phyloP scores from a whole-genome alignment of 30 jellyfish, hydroid and myxozoan species.

The Cassiopea xamachana region DNA sequence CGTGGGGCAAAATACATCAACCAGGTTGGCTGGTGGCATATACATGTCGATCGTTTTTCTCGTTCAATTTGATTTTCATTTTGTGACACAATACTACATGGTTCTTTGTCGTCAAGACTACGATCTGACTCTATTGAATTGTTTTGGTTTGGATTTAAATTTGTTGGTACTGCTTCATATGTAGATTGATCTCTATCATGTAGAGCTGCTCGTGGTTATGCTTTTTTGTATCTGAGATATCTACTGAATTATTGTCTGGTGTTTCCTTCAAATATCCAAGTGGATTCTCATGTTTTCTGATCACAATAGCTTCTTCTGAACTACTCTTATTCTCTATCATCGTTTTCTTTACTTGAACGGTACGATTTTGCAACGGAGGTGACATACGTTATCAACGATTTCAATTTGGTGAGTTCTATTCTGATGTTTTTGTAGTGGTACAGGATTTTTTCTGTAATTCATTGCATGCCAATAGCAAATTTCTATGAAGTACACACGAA shows the following conservation, averaged over 20 bases:
- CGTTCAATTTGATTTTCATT: not conserved
- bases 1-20: constrained; percentile 21
- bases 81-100: not conserved
- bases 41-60: constrained; percentile 1
- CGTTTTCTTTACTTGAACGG: not conserved
- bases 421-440: not conserved
- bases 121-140: not conserved
- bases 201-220: not conserved
- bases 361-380: constrained; percentile 16
- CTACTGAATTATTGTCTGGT: not conserved
- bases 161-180: not conserved
- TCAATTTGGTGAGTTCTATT: not conserved
- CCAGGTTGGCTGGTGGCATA: constrained; percentile 6
- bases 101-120: constrained; percentile 8
- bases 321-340: constrained; percentile 1
- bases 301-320: constrained; percentile 32
- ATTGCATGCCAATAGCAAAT: constrained; percentile 42
- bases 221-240: not conserved
- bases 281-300: not conserved
- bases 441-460: constrained; percentile 8
- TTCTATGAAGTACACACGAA: constrained; percentile 37
- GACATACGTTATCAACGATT: constrained; percentile 21
- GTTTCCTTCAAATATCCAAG: not conserved
- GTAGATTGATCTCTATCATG: not conserved
- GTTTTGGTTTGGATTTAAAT: not conserved